Evolutionary conservation across 1,140 invertebrate species (phyloP).

Genomic region (Trissolcus basalis): DNA sequence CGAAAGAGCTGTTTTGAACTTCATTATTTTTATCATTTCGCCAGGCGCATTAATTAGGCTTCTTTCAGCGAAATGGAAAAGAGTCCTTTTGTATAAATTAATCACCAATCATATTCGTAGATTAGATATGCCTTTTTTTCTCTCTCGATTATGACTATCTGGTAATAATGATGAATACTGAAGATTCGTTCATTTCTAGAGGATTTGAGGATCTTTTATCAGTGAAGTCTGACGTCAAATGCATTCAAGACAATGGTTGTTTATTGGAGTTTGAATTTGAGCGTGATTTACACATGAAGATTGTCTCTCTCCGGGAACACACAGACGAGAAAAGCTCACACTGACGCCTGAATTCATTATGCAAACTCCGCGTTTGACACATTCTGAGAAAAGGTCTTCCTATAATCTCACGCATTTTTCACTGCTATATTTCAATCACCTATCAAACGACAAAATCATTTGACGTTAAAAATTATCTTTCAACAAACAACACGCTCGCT

Average conservation of each 20-base stretch:
- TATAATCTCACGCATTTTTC: too few species aligned
- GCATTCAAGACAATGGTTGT: conserved; percentile 5
- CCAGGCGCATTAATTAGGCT: background rate
- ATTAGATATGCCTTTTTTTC: too few species aligned
- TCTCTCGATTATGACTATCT: too few species aligned
- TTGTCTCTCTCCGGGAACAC: conserved; percentile 2
- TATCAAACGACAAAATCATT: too few species aligned
- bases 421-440: too few species aligned
- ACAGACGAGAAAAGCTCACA: conserved; percentile 27
- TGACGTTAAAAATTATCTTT: too few species aligned
- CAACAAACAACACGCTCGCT: too few species aligned
- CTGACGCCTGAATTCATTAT: conserved; percentile 22
- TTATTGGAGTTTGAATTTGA: conserved; percentile 21
- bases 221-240: conserved; percentile 7
- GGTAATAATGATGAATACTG: too few species aligned
- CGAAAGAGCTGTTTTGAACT: background rate
- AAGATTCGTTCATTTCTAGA: background rate
- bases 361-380: conserved; percentile 14
- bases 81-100: too few species aligned
- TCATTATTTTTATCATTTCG: background rate
- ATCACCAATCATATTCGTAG: too few species aligned
- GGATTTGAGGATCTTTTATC: background rate
- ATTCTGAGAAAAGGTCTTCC: too few species aligned
- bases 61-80: too few species aligned
- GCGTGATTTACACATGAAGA: conserved; percentile 17